Evolutionary conservation across 2,113 vertebrate genomes (phyloP), one percentile per base, ranked within the genome.

Genomic region (Blennius ocellaris): DNA sequence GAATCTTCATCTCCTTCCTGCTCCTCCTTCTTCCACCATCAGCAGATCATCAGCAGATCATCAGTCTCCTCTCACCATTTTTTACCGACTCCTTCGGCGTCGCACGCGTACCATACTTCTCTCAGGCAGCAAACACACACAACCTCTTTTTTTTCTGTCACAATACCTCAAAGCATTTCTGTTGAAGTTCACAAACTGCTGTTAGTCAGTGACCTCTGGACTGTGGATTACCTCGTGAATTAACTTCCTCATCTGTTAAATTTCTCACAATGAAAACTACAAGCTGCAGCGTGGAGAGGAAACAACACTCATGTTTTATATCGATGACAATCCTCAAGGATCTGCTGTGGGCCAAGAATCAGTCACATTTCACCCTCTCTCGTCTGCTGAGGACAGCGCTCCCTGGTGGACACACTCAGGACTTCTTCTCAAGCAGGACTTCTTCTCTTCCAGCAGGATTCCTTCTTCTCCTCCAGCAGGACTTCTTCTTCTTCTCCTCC

Each of bases 71-170:
- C 67, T 50, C 48, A 81, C 76, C n/a, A 77, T 47, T 44, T 59
- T 53, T 41, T 0, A 11, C 37, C 58, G 56, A 73, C 61, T 66
- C 17, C 52, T 21, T 68, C 30, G 76, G n/a, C 68, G 57, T 65
- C 6, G 59, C 67, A 73, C 48, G 12, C 38, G 67, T 73, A 78
- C 74, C 36, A 52, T 60, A 55, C 37, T 40, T 83, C 73, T 88
- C 91, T 92, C 90, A 92, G 91, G 84, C 86, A 90, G 81, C 83
- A 80, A 86, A 90, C 89, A 90, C 82, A 88, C 75, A 45, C 44
- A 86, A 92, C 89, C 92, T 92, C 89, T 81, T 80, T 82, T 82
- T 77, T 87, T 83, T 83, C 86, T 83, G 85, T 91, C 78, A 80
- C 52, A 38, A 78, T 91, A 90, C 90, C 91, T 92, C 88, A 91